phyloP scores from a whole-genome alignment of 2,888 invertebrate genomes.

The Endomychus coccineus region DNA sequence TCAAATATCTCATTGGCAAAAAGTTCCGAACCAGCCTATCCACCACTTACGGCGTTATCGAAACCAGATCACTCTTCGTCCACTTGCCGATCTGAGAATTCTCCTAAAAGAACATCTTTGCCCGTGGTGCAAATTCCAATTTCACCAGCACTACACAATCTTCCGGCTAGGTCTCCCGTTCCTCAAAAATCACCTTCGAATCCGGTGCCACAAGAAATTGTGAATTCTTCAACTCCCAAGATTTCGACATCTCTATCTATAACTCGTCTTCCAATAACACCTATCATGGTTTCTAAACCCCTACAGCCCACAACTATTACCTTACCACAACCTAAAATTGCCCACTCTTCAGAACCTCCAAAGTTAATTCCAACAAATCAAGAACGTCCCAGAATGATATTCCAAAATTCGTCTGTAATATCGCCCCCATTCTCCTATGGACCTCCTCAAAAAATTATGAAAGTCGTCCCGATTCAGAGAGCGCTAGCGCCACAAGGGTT shows the following conservation, averaged over 20 bases:
- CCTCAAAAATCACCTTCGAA: conserved; percentile 26
- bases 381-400: conserved; percentile 41
- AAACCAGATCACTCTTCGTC: conserved; percentile 5
- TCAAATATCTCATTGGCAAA: conserved; percentile 11
- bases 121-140: conserved; percentile 19
- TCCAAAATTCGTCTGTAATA: conserved; percentile 27
- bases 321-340: conserved; percentile 39
- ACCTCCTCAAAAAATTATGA: conserved; percentile 28
- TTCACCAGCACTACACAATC: conserved; percentile 28
- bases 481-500: conserved; percentile 29
- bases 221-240: conserved; percentile 22
- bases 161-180: conserved; percentile 31
- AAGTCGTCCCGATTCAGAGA: conserved; percentile 24
- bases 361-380: conserved; percentile 34
- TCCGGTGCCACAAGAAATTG: conserved; percentile 15
- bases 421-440: conserved; percentile 26
- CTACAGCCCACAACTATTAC: conserved; percentile 46
- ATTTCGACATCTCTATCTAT: conserved; percentile 39
- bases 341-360: conserved; percentile 34
- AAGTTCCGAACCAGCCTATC: conserved; percentile 6
- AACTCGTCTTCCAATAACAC: conserved; percentile 52
- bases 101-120: conserved; percentile 22
- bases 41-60: conserved; percentile 10
- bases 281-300: conserved; percentile 53
- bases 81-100: too few relatives aligned